These are phyloP conservation scores for Drosophila oshimai DNA, from an alignment of 1,140 invertebrate species.

Conservation along the genomic window DNA sequence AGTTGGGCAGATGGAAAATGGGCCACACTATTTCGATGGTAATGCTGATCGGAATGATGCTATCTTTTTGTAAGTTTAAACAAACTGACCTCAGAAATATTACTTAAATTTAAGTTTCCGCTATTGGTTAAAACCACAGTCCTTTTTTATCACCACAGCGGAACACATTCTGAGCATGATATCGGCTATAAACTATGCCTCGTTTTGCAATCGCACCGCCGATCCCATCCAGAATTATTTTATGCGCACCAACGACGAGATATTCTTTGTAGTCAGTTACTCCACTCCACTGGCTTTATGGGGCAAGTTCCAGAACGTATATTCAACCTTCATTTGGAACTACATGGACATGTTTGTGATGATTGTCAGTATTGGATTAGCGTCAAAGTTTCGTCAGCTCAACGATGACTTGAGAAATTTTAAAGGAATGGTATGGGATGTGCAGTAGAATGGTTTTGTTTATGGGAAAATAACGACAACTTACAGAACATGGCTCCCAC, in stretches of 20 bases:
- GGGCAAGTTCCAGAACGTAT: slow-evolving; percentile 70
- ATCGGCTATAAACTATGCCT: slow-evolving; percentile 59
- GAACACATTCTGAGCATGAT: slow-evolving; percentile 75
- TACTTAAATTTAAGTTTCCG: no score
- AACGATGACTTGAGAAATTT: slow-evolving; percentile 71
- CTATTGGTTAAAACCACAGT: no score
- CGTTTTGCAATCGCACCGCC: slow-evolving; percentile 58
- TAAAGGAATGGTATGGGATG: slow-evolving; percentile 68
- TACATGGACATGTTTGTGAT: slow-evolving; percentile 82
- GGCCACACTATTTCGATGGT: slow-evolving; percentile 67
- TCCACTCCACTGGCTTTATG: slow-evolving; percentile 47
- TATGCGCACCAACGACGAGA: slow-evolving; percentile 59
- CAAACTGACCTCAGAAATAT: neutral
- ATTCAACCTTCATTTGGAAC: slow-evolving; percentile 76
- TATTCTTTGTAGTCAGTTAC: slow-evolving; percentile 63
- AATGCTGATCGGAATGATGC: slow-evolving; percentile 69
- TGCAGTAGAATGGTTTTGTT: slow-evolving; percentile 55
- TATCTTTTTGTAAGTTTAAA: slow-evolving; percentile 57
- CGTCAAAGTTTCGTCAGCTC: slow-evolving; percentile 64
- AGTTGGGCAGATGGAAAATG: slow-evolving; percentile 60
- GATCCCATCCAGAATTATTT: slow-evolving; percentile 74
- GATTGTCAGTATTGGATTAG: slow-evolving; percentile 75
- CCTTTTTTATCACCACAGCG: slow-evolving; percentile 1
- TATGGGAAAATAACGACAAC: slow-evolving; percentile 7
- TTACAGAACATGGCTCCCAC: slow-evolving; percentile 60